Base-by-base conservation (phyloP, 2,113 vertebrate genomes). In the Phocoena sinus region DNA sequence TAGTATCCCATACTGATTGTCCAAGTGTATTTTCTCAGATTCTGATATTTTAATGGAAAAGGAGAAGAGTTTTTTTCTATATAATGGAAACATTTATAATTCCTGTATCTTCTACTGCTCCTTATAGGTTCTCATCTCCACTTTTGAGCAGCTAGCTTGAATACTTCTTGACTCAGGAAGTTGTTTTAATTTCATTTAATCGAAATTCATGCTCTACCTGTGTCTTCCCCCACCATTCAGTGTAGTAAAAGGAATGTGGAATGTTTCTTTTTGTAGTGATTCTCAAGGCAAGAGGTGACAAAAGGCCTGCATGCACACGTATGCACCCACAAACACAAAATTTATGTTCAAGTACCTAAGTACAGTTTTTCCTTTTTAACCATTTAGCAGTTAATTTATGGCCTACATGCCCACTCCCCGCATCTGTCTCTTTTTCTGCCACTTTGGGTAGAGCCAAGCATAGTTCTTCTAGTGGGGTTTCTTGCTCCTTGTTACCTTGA, bases 1-100 rank as follows among this genome's bases (percentile, higher is more conserved):
- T 96, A 81, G 63, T 10, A 38, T 4, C 20, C 58, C 41, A n/a
- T 26, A 68, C 25, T 38, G 68, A 77, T 28, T 77, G 13, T 80
- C 71, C 92, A 92, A 86, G 53, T 71, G 65, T 71, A n/a, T 93
- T 70, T 97, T 94, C 36, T 71, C 53, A 50, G 38, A 62, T 91
- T 73, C 63, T 91, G 41, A 82, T 58, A 89, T 47, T 82, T 81
- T 58, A 68, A 58, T 73, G 80, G 53, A 87, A 96, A 83, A 87
- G 6, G 23, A 88, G 77, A 85, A 89, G 53, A 71, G 47, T 73
- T 73, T 77, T 86, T 92, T 92, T 58, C 41, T 90, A 12, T 44
- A 6, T 77, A 86, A 73, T 41, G 21, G 50, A 74, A 84, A 96
- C 18, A 88, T 47, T 83, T 79, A 33, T 65, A 81, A 95, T 93